Base-by-base conservation (phyloP, 2,113 vertebrate species). In the Condylura cristata region DNA sequence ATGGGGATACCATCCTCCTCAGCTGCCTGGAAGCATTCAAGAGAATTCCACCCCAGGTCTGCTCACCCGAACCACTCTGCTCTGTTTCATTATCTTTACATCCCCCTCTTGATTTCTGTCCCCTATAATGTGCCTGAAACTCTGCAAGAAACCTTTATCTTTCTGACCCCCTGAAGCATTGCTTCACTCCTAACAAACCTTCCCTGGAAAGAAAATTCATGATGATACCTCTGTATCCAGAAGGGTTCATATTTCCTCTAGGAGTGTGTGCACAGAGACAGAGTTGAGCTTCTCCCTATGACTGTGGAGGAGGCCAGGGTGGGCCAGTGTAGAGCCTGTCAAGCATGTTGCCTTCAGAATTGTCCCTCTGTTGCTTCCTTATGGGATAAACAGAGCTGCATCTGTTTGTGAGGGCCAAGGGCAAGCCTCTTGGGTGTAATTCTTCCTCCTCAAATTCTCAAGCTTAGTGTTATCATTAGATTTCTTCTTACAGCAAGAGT, bases 1-100 rank as follows among this genome's bases (percentile, higher is more conserved):
- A 99, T 44, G 99, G 99, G 3, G 99, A 99, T 79, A 97, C 98
- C 86, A 99, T 99, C 89, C 98, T 99, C 94, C 98, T 99, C 70
- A 99, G 98, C 97, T 99, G 99, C 22, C 97, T 99, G 86, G 98
- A 99, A 32, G 96, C 98, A 0, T 99, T 99, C 65, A 98, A 98
- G 75, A 99, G 98, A 86, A 98, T 98, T 34, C 99, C 99, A 2
- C 97, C 99, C 24, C 99, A 99, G 96, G 99, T 99, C 96, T 76
- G 96, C 75, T 86, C 0, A 8, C 51, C 84, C 28, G 8, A 46
- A 26, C 46, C 74, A 26, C 68, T 22, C 0, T 0, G 9, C 66
- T 34, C 71, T 46, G 0, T 30, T 61, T 88, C 32, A 7, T 3
- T 22, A 14, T 84, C 58, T 75, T 74, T 30, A 10, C 6, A 10